Evolutionary conservation across 2,888 invertebrate species (phyloP), one percentile per base, ranked within the genome.

Genomic region (Pseudanteris insignis): DNA sequence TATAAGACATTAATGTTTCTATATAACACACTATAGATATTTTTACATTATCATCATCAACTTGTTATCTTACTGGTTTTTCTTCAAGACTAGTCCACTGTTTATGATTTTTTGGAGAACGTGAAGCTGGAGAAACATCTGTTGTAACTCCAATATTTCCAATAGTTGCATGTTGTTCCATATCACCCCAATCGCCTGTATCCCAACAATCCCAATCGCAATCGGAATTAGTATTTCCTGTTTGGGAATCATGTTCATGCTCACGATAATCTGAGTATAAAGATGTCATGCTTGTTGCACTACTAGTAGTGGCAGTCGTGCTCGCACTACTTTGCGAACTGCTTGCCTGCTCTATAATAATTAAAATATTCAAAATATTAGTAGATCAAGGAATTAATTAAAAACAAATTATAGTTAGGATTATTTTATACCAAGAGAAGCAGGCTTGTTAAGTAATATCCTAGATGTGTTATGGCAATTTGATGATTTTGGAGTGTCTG

Each of bases 151-250:
- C 68, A 0, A 70, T 63, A 4, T 67, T 53, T 9, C 81, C 72
- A 36, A 73, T 71, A 57, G 81, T 79, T 63, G 84, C 80, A 64
- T 84, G 84, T 38, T 83, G 84, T 61, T 93, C 93, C 84, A 94
- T 92, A 75, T 93, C 92, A 7, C 94, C 94, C 94, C 94, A 94
- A 75, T 88, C 88, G 41, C 91, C 91, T 30, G 90, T 88, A 80
- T 92, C 91, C 93, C 94, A 94, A 76, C 90, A 90, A 67, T 90
- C 90, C 67, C 89, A 90, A 70, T 92, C 92, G 72, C 92, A 92
- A 81, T 93, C 92, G 0, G 92, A 91, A 55, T 77, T 75, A 0
- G 74, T 70, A 32, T 76, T 77, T 1, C 89, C 89, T 1, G 91
- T 91, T 73, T 90, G 90, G 38, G 86, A 85, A 63, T 86, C 87